phyloP scores from a whole-genome alignment of 2,888 invertebrate species.

The Euzophera pinguis region DNA sequence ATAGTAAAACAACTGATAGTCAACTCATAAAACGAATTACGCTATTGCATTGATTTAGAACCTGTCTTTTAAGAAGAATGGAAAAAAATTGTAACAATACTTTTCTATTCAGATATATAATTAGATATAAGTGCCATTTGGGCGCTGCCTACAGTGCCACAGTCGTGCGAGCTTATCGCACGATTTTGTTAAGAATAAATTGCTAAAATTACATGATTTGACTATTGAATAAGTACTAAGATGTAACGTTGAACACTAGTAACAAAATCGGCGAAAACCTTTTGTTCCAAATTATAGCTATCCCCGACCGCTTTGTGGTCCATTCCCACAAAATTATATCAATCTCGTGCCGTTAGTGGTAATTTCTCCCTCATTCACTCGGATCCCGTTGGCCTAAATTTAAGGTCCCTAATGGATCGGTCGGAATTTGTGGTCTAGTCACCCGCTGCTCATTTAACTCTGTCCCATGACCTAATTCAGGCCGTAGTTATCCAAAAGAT shows the following conservation, averaged over 20 bases:
- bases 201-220: no score
- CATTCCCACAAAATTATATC: constrained; percentile 13
- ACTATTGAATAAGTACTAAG: no score
- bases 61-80: no score
- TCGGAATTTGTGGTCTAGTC: constrained; percentile 23
- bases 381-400: constrained; percentile 41
- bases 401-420: constrained; percentile 38
- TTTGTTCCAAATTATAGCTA: constrained; percentile 6
- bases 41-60: no score
- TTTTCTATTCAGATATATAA: no score
- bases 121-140: no score
- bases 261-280: neutral
- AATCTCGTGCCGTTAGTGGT: constrained; percentile 15
- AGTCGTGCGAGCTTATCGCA: no score
- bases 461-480: neutral
- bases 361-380: constrained; percentile 23
- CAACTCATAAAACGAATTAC: no score
- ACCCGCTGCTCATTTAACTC: constrained; percentile 11
- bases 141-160: no score
- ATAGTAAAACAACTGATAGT: no score
- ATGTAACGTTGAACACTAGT: neutral
- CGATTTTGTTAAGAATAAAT: no score
- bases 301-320: constrained; percentile 2
- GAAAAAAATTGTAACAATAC: no score
- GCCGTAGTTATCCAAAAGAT: neutral